Conservation (phyloP, 2,113 vertebrate genomes). For the Chaenocephalus aceratus region DNA sequence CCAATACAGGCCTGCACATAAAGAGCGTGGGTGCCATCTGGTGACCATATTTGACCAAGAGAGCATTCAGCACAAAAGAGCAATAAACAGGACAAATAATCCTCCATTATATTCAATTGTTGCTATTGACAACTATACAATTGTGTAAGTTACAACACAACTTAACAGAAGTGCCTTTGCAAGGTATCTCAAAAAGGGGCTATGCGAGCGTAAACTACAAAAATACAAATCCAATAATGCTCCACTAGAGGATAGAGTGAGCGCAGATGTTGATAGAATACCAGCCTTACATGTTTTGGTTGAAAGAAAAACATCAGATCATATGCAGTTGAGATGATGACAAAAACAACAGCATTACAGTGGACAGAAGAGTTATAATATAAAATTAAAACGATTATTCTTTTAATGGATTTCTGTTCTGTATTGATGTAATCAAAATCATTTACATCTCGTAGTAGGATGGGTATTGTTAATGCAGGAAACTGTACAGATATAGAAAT, state of each 20-base stretch:
- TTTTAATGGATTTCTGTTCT: too few relatives aligned
- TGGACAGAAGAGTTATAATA: background rate
- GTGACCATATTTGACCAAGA: background rate
- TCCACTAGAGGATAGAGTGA: background rate
- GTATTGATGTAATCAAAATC: too few relatives aligned
- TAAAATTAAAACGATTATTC: background rate
- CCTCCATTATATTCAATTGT: background rate
- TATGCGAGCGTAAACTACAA: too few relatives aligned
- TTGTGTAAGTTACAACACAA: too few relatives aligned
- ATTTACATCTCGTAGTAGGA: too few relatives aligned
- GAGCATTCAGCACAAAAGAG: background rate
- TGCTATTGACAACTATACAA: too few relatives aligned
- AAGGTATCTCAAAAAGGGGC: too few relatives aligned
- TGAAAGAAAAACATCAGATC: background rate
- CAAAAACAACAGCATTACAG: background rate
- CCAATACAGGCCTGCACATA: background rate
- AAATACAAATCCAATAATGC: too few relatives aligned
- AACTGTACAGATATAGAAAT: too few relatives aligned
- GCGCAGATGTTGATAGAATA: background rate
- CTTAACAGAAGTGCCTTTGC: too few relatives aligned
- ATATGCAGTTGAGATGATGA: background rate
- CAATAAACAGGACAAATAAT: background rate
- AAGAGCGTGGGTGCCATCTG: conserved; percentile 45
- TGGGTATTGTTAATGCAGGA: too few relatives aligned
- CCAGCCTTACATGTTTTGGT: background rate